phyloP scores from a whole-genome alignment of 2,888 invertebrate genomes.

The Branchellion lobata region DNA sequence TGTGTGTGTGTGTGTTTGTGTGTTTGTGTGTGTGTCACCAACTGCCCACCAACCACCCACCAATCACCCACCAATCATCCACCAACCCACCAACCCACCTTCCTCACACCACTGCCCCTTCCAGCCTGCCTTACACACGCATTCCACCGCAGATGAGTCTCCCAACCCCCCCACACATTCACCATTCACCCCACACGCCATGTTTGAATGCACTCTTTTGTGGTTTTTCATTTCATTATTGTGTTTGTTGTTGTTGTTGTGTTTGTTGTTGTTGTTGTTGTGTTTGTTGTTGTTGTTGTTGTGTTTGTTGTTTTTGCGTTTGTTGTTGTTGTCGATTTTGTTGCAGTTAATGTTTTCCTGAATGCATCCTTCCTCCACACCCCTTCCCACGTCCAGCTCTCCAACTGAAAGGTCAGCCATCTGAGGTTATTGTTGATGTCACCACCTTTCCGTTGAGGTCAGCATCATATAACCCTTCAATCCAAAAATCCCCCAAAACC shows the following conservation, averaged over 20 bases:
- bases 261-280: slow-evolving; percentile 81
- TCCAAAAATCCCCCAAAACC: no score
- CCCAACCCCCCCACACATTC: slow-evolving; percentile 81
- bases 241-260: slow-evolving; percentile 54
- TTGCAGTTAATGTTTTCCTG: slow-evolving; percentile 89
- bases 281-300: neutral
- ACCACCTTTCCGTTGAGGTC: no score
- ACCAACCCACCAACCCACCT: neutral
- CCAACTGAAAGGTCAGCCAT: slow-evolving; percentile 82
- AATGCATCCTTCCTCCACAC: slow-evolving; percentile 73
- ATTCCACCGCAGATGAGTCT: slow-evolving; percentile 64
- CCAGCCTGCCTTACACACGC: slow-evolving; percentile 93
- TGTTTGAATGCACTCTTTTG: neutral
- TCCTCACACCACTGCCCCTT: slow-evolving; percentile 69
- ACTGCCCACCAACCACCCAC: no score
- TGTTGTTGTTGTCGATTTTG: slow-evolving; percentile 55
- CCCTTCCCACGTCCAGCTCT: slow-evolving; percentile 75
- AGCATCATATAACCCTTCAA: no score
- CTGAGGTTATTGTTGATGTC: no score
- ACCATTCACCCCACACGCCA: slow-evolving; percentile 66
- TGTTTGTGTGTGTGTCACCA: no score
- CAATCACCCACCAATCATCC: no score
- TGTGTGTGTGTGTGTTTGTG: no score
- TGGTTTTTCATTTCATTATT: neutral
- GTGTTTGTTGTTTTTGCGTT: neutral